A percentile compares a stretch with the other conserved stretches of the same genome.
phyloP scores from a whole-genome alignment of 2,888 invertebrate genomes.

The Nephrocerus scutellatus region DNA sequence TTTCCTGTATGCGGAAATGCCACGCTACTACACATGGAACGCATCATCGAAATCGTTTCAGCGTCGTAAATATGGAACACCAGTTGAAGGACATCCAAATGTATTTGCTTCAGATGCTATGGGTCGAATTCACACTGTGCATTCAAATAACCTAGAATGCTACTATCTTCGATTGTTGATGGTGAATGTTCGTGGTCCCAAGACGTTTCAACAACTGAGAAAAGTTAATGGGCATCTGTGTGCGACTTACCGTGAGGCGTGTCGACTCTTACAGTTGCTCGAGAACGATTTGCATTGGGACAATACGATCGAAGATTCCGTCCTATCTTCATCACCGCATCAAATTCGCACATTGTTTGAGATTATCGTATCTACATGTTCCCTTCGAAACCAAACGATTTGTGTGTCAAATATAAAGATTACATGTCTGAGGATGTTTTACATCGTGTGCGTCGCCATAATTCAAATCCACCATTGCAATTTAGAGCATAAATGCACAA shows the following conservation, averaged over 20 bases:
- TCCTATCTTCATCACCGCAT: constrained; percentile 7
- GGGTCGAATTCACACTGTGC: constrained; percentile 9
- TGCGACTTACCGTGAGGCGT: constrained; percentile 9
- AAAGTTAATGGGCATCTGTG: constrained; percentile 12
- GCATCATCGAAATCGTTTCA: no score
- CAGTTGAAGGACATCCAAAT: no score
- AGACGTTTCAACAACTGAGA: constrained; percentile 12
- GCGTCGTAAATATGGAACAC: background rate
- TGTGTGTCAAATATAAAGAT: constrained; percentile 6
- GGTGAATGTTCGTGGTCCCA: constrained; percentile 12
- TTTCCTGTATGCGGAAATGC: background rate
- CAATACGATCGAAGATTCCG: constrained; percentile 3
- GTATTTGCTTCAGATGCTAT: constrained; percentile 1
- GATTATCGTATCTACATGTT: background rate
- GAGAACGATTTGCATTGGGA: constrained; percentile 10
- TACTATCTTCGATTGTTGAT: constrained; percentile 9
- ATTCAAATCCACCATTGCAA: constrained; percentile 2
- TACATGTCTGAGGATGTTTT: constrained; percentile 8
- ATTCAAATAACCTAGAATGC: constrained; percentile 10
- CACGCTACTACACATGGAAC: no score
- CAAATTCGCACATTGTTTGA: constrained; percentile 4
- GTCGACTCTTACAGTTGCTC: constrained; percentile 8
- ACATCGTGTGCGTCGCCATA: constrained; percentile 5
- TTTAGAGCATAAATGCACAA: constrained; percentile 5
- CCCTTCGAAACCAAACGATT: constrained; percentile 2